Base-by-base conservation (phyloP, 2,797 vertebrate genomes). In the Tachyglossus aculeatus region DNA sequence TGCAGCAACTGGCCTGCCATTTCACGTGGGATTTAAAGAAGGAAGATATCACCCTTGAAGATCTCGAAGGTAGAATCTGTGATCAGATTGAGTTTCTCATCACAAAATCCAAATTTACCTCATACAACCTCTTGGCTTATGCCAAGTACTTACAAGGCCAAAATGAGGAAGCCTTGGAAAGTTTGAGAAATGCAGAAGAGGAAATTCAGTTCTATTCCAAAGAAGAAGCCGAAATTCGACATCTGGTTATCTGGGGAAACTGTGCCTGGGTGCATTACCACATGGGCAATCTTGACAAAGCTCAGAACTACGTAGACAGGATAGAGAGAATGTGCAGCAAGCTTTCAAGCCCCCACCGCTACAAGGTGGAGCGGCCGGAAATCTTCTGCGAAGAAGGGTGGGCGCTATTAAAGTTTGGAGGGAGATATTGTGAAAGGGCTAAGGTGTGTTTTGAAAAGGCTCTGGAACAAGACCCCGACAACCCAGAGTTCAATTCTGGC, bases 21-120 rank as follows among this genome's bases (percentile, higher is more conserved):
- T 96, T 96, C 69, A 95, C 93, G 0, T 96, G 94, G 94, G 7
- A 29, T 72, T 78, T 95, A 60, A 69, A 44, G 31, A 82, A 91
- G 77, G 9, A 93, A 19, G 74, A 94, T 27, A 50, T 78, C 5
- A 74, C 89, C 62, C 69, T 93, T 2, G 50, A 59, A 11, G 31
- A 89, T 13, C 24, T 94, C 19, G 80, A 94, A 71, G 85, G 87
- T 11, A 91, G 81, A 53, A 62, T 91, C 45, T 5, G 40, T 0
- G 19, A 92, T 27, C 88, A 93, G 34, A 77, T 91, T 1, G 41
- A 74, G 21, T 90, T 88, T 65, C 67, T 84, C 22, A 32, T 71
- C 0, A 5, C 0, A 7, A 68, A 83, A 64, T 68, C 66, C 22
- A 86, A 72, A 33, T 22, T 81, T 19, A 33, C 1, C 41, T 81